Evolutionary conservation across 2,888 invertebrate species (phyloP).

Genomic region (Mimas tiliae): DNA sequence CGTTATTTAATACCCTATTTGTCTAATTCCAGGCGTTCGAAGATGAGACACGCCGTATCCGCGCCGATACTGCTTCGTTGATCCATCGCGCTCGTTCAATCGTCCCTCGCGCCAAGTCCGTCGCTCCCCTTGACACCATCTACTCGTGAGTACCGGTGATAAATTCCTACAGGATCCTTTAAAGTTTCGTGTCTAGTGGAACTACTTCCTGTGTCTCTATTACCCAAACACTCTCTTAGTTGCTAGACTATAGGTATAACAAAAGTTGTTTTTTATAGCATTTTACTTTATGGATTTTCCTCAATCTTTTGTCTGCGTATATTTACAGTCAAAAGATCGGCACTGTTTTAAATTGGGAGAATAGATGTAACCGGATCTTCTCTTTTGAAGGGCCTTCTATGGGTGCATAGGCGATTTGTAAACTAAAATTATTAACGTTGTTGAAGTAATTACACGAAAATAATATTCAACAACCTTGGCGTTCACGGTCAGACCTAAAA

Average conservation of each 20-base stretch:
- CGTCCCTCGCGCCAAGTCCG: constrained; percentile 88
- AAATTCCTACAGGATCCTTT: no score
- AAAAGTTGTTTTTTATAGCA: no score
- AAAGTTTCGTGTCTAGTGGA: no score
- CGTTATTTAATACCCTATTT: neutral
- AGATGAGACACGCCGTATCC: constrained; percentile 92
- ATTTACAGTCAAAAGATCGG: no score
- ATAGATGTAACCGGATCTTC: constrained; percentile 7
- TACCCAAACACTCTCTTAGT: no score
- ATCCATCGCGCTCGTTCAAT: constrained; percentile 90
- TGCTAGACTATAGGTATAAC: no score
- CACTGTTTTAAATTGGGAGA: no score
- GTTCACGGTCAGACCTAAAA: constrained; percentile 40
- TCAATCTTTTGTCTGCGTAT: no score
- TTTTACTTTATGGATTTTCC: no score
- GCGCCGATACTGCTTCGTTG: constrained; percentile 90
- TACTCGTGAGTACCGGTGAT: constrained; percentile 80
- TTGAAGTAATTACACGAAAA: neutral
- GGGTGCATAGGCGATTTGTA: neutral
- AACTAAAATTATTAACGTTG: neutral
- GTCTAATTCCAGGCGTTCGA: constrained; percentile 88
- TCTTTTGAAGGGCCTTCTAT: neutral
- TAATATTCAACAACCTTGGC: constrained; percentile 34
- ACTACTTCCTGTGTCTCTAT: no score
- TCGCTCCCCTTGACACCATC: constrained; percentile 81